Conservation (phyloP, 2,797 vertebrate species). For the Mormyrus hasselquistii region DNA sequence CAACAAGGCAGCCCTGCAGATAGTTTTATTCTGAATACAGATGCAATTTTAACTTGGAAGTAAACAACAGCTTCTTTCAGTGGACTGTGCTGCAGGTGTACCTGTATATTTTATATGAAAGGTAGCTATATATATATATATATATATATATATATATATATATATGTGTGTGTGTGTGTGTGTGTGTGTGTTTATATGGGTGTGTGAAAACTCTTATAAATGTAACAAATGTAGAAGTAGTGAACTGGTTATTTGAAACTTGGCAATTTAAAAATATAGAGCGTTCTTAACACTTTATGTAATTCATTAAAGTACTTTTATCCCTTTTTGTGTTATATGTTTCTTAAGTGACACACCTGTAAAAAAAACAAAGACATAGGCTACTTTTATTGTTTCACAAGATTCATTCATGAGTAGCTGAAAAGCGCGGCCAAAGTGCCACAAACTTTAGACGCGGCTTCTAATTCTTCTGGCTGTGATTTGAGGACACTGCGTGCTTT, state of each 20-base stretch:
- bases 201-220: background rate
- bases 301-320: background rate
- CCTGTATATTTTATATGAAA: conserved; percentile 4
- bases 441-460: background rate
- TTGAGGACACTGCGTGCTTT: too few species aligned
- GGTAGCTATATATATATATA: background rate
- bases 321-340: background rate
- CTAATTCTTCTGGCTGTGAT: background rate
- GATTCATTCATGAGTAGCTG: background rate
- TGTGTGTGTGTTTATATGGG: too few species aligned
- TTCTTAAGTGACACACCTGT: background rate
- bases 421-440: background rate
- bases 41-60: background rate
- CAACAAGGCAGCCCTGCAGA: conserved; percentile 19
- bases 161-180: background rate
- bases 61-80: background rate
- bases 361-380: background rate
- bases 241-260: background rate
- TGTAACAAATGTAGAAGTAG: background rate
- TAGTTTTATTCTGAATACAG: conserved; percentile 17
- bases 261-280: background rate
- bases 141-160: background rate
- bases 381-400: background rate
- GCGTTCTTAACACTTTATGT: background rate
- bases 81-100: background rate